These are phyloP conservation scores for Brachionus sp. DNA, from an alignment of 1,140 invertebrate genomes.

Conservation along the genomic window DNA sequence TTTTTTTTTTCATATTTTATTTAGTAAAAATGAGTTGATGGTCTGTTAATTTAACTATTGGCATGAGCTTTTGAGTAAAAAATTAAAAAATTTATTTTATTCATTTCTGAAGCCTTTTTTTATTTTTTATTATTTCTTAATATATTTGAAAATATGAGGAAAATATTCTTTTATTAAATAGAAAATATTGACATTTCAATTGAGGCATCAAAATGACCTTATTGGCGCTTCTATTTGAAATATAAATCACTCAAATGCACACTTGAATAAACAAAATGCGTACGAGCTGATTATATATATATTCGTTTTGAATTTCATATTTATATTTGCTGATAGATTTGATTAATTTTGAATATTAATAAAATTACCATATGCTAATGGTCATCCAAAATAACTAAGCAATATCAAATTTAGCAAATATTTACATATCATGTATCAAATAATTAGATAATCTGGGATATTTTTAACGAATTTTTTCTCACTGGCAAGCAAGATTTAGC, in stretches of 20 bases:
- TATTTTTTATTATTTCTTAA: too few species aligned
- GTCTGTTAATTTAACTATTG: too few species aligned
- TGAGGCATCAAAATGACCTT: too few species aligned
- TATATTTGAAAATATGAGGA: too few species aligned
- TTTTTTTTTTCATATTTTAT: too few species aligned
- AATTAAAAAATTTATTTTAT: too few species aligned
- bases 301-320: background rate
- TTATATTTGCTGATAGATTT: slow-evolving; percentile 4
- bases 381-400: background rate
- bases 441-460: background rate
- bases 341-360: slow-evolving; percentile 7
- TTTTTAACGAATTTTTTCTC: background rate
- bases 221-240: too few species aligned
- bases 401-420: slow-evolving; percentile 3
- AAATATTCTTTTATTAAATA: too few species aligned
- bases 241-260: background rate
- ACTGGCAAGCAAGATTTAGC: background rate
- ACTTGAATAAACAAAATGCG: background rate
- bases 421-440: background rate
- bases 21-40: too few species aligned
- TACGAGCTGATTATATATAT: background rate
- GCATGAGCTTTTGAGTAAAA: too few species aligned
- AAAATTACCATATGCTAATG: background rate
- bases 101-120: too few species aligned
- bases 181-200: too few species aligned